phyloP scores from a whole-genome alignment of 2,797 vertebrate genomes.

The Linurgus olivaceus region DNA sequence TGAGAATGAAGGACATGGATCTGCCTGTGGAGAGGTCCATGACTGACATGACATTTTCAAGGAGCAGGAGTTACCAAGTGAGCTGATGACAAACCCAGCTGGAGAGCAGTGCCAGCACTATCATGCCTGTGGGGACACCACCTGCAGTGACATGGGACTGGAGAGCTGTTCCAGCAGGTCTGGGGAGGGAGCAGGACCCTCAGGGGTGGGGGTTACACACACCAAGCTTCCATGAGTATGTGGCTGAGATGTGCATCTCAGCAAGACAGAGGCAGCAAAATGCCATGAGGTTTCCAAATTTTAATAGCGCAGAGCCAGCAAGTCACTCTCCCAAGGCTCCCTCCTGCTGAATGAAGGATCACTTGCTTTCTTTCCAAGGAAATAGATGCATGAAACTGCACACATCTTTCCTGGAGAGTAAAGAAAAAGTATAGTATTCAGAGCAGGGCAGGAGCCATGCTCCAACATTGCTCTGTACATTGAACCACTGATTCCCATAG shows the following conservation, averaged over 20 bases:
- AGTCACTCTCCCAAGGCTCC: constrained; percentile 36
- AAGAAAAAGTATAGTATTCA: constrained; percentile 36
- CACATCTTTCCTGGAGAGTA: constrained; percentile 40
- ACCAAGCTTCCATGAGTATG: neutral
- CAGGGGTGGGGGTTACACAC: neutral
- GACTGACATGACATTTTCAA: neutral
- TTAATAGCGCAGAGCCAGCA: constrained; percentile 9
- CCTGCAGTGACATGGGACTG: neutral
- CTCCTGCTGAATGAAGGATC: constrained; percentile 42
- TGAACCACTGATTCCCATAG: neutral
- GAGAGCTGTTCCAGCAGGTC: constrained; percentile 16
- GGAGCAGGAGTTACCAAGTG: neutral
- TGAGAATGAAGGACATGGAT: neutral
- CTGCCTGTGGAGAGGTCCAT: neutral
- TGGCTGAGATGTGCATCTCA: constrained; percentile 23
- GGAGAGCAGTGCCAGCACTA: neutral
- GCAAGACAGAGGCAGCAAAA: constrained; percentile 16
- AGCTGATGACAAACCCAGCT: neutral
- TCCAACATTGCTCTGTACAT: neutral
- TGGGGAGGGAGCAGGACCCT: neutral
- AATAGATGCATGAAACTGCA: constrained; percentile 46
- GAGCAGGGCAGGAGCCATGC: constrained; percentile 5
- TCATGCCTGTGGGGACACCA: neutral
- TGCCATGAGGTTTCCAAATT: constrained; percentile 9
- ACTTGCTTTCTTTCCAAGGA: constrained; percentile 37